Evolutionary conservation across 2,113 vertebrate genomes (phyloP), one percentile per base, ranked within the genome.

Genomic region (Etheostoma cragini): DNA sequence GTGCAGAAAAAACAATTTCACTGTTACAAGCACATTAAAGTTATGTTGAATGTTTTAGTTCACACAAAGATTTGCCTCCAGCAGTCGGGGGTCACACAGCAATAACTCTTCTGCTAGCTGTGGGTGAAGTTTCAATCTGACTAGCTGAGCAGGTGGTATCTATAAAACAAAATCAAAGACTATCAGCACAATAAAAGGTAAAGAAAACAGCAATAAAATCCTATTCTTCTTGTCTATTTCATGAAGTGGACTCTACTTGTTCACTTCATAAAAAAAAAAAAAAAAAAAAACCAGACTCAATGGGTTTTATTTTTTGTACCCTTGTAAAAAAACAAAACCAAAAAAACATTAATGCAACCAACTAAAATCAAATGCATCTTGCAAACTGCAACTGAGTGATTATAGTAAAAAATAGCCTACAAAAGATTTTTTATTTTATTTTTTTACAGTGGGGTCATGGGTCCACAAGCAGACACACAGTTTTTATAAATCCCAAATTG

Each of bases 261-360:
- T 57, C 69, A 52, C 50, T 4, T 19, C 33, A 69, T 50, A 78
- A 60, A 81, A n/a, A n/a, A n/a, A n/a, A n/a, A n/a, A n/a, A n/a
- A n/a, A n/a, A n/a, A n/a, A n/a, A n/a, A n/a, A 21, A 47, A 56
- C 13, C 49, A 30, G 8, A 11, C 33, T 65, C 33, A 12, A 26
- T 14, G 15, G 16, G n/a, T 47, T 70, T 33, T 35, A 56, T 47
- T 21, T 66, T 26, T 46, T 11, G 8, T 26, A 60, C 22, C 0
- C 50, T 33, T 4, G 1, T 14, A 22, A 42, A 35, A 57, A 46
- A 15, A 26, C 10, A n/a, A 65, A 15, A 26, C 10, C 16, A 65
- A 16, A 19, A 57, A 46, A 72, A 17, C 3, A 46, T 24, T n/a
- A 5, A 35, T 42, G 33, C 26, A 50, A 16, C 46, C 11, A 24